phyloP scores from a whole-genome alignment of 2,797 vertebrate species.

The Lacerta viridis region DNA sequence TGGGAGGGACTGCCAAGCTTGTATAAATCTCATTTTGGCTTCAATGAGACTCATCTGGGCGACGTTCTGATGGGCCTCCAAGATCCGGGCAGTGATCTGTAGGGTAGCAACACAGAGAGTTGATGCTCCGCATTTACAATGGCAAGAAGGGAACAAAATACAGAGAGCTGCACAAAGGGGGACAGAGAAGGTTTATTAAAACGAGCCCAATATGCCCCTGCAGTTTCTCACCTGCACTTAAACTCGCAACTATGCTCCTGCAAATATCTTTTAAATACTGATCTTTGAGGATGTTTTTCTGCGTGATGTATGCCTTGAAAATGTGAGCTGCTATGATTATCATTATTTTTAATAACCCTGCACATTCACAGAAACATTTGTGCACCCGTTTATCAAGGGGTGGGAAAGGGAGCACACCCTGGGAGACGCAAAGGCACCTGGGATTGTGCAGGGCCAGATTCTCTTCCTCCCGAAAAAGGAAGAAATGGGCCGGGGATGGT shows the following conservation, averaged over 20 bases:
- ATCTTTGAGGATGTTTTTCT: not conserved
- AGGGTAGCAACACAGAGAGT: constrained; percentile 48
- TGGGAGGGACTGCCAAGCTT: constrained; percentile 97
- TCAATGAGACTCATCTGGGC: constrained; percentile 99
- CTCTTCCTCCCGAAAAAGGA: not conserved
- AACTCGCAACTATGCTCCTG: not conserved
- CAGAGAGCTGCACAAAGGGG: too few relatives aligned
- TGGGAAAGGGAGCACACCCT: too few relatives aligned
- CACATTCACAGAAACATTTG: not conserved
- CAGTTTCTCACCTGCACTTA: not conserved
- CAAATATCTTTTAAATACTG: not conserved
- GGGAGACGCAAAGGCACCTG: not conserved
- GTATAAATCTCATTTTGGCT: constrained; percentile 98
- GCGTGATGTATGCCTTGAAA: not conserved
- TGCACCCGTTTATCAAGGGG: too few relatives aligned
- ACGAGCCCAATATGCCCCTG: not conserved
- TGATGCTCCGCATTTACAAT: not conserved
- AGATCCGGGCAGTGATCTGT: constrained; percentile 95
- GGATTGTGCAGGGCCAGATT: not conserved
- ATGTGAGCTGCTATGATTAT: too few relatives aligned
- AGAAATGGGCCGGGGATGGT: not conserved
- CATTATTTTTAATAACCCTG: not conserved
- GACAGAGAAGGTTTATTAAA: not conserved
- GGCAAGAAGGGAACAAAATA: not conserved
- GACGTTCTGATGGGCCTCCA: constrained; percentile 98